Conservation (phyloP, 1,140 invertebrate species). For the Lasioglossum baleicum region DNA sequence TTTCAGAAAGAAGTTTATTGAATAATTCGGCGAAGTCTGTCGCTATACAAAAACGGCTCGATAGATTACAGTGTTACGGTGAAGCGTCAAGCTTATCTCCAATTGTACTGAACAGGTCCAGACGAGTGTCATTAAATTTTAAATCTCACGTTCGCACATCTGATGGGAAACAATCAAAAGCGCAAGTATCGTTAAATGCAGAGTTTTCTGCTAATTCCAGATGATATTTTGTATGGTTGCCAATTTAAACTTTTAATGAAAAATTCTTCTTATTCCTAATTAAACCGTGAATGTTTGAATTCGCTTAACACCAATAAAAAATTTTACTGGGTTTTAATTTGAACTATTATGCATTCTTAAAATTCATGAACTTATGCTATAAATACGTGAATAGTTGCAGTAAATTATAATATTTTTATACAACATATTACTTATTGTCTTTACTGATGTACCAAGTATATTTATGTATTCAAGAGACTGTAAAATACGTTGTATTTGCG, state of each 20-base stretch:
- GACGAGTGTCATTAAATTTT: slow-evolving; percentile 64
- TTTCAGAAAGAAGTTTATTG: neutral
- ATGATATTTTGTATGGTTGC: neutral
- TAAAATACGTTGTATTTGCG: too few species aligned
- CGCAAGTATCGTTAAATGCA: neutral
- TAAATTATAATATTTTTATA: too few species aligned
- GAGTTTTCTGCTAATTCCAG: neutral
- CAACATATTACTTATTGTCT: too few species aligned
- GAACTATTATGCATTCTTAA: too few species aligned
- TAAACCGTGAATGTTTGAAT: too few species aligned
- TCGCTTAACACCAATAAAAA: too few species aligned
- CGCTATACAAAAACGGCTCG: slow-evolving; percentile 63
- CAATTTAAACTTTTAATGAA: neutral
- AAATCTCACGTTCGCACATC: slow-evolving; percentile 47
- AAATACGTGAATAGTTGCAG: too few species aligned
- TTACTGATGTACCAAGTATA: too few species aligned
- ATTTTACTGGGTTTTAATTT: too few species aligned
- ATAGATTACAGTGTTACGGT: slow-evolving; percentile 70
- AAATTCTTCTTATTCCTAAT: neutral
- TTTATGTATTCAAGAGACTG: too few species aligned
- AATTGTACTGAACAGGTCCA: slow-evolving; percentile 58
- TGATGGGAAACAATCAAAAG: neutral
- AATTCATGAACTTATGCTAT: too few species aligned
- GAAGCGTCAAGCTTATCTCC: slow-evolving; percentile 69
- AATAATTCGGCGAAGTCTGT: slow-evolving; percentile 29